Percentiles rank a stretch among this genome's conserved stretches.
Conservation (phyloP, 2,888 invertebrate genomes). For the Chouioia cunea region DNA sequence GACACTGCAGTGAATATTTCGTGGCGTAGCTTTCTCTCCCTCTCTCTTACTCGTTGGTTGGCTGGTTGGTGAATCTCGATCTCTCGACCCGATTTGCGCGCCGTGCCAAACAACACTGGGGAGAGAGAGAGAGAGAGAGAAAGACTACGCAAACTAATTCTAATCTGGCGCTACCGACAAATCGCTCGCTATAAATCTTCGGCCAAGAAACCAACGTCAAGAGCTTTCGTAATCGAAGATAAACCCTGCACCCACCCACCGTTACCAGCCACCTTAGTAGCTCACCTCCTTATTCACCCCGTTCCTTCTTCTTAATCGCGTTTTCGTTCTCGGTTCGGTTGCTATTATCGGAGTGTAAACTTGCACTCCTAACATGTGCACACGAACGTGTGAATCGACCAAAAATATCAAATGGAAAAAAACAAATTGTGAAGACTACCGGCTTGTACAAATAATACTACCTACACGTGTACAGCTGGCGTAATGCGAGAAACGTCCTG, state of each 20-base stretch:
- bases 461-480: not conserved
- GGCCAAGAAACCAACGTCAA: conserved; percentile 63
- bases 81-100: conserved; percentile 47
- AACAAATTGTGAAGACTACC: conserved; percentile 14
- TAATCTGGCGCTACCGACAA: conserved; percentile 67
- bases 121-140: conserved; percentile 37
- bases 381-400: not conserved
- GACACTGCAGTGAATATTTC: conserved; percentile 25
- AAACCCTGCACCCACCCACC: conserved; percentile 55
- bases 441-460: conserved; percentile 31
- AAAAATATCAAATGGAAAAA: conserved; percentile 1
- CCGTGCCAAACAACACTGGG: conserved; percentile 42
- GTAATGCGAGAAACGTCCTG: conserved; percentile 34
- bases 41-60: too few relatives aligned
- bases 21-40: too few relatives aligned
- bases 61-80: conserved; percentile 50
- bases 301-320: conserved; percentile 32
- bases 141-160: conserved; percentile 65
- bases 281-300: conserved; percentile 43
- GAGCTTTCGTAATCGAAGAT: conserved; percentile 68
- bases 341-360: conserved; percentile 21
- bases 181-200: conserved; percentile 67
- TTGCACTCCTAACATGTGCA: not conserved
- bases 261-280: conserved; percentile 20
- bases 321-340: conserved; percentile 29